Conservation (phyloP, 2,888 invertebrate species). For the Orthosia incerta region DNA sequence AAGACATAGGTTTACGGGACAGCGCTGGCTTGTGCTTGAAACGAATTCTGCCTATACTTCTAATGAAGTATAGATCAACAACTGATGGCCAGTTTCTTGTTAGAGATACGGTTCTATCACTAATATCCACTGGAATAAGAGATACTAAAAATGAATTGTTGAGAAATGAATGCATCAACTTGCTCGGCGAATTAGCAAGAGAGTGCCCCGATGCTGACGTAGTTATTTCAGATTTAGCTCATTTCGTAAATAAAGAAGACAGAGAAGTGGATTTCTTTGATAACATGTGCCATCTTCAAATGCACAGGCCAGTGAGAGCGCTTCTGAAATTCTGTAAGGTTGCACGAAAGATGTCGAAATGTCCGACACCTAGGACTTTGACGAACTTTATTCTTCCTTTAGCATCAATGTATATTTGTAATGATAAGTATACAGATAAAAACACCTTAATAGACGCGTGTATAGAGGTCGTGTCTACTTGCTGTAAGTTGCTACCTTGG, state of each 20-base stretch:
- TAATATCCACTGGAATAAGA: constrained; percentile 94
- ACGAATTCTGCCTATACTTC: constrained; percentile 92
- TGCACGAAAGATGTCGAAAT: constrained; percentile 91
- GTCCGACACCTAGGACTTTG: constrained; percentile 93
- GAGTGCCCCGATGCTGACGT: constrained; percentile 94
- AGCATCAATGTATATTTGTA: constrained; percentile 94
- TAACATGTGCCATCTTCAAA: constrained; percentile 96
- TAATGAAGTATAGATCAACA: constrained; percentile 89
- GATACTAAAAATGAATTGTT: constrained; percentile 93
- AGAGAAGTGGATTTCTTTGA: constrained; percentile 98
- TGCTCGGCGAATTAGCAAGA: constrained; percentile 94
- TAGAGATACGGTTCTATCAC: constrained; percentile 93
- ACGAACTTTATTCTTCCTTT: constrained; percentile 97
- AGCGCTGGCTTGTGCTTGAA: constrained; percentile 94
- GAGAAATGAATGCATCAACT: constrained; percentile 94
- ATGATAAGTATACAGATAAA: constrained; percentile 94
- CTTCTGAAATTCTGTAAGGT: constrained; percentile 94
- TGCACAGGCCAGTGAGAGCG: constrained; percentile 96
- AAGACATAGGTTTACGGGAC: constrained; percentile 96
- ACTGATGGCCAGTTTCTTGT: constrained; percentile 93
- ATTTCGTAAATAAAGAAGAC: constrained; percentile 93
- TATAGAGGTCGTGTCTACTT: constrained; percentile 94
- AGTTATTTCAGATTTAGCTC: constrained; percentile 93
- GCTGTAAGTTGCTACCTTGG: constrained; percentile 96
- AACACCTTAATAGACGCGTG: constrained; percentile 96